Conservation (phyloP, 2,888 invertebrate species). For the Macrophya annulata region DNA sequence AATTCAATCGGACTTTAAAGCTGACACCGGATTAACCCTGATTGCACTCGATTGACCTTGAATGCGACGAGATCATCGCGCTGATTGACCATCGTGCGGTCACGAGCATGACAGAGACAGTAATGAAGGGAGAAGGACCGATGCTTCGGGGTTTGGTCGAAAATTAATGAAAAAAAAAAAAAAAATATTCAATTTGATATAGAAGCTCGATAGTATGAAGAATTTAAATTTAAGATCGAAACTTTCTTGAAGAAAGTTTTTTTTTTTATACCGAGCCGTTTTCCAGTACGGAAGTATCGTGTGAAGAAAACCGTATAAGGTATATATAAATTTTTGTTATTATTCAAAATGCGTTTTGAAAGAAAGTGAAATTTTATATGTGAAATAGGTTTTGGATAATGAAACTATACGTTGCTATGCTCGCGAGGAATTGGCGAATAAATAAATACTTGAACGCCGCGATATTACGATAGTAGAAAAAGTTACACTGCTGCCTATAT, state of each 20-base stretch:
- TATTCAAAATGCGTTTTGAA: conserved; percentile 23
- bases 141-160: not conserved
- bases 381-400: conserved; percentile 12
- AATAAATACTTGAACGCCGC: not conserved
- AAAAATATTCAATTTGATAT: too few relatives aligned
- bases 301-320: conserved; percentile 1
- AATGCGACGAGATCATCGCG: not conserved
- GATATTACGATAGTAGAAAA: not conserved
- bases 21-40: conserved; percentile 52
- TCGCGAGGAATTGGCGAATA: not conserved
- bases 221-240: not conserved
- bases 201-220: not conserved
- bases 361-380: conserved; percentile 44
- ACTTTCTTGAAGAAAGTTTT: conserved; percentile 45
- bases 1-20: conserved; percentile 22
- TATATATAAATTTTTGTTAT: not conserved
- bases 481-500: too few relatives aligned
- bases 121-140: not conserved
- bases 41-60: conserved; percentile 49
- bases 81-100: not conserved
- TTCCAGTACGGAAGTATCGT: not conserved
- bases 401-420: not conserved
- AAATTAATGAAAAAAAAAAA: not conserved
- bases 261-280: not conserved
- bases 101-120: not conserved